These are phyloP conservation scores for Drymonia ruficornis DNA, from an alignment of 2,888 invertebrate species.

Conservation along the genomic window DNA sequence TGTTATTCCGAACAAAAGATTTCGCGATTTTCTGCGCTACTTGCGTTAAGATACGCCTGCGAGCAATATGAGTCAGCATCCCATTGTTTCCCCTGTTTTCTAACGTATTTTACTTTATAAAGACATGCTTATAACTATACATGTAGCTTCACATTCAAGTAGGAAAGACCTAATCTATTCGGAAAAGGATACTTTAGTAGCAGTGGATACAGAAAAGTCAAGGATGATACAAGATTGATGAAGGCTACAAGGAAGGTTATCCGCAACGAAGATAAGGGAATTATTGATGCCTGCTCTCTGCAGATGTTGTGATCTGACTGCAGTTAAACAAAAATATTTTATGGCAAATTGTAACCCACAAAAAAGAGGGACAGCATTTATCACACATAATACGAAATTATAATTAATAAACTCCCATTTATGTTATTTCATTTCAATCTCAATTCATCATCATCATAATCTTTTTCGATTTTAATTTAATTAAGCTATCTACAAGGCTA, in stretches of 20 bases:
- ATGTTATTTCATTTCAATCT: too few relatives aligned
- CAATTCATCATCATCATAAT: too few relatives aligned
- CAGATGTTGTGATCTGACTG: background rate
- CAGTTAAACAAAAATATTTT: too few relatives aligned
- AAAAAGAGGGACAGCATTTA: too few relatives aligned
- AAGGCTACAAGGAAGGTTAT: conserved; percentile 38
- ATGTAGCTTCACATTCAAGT: conserved; percentile 22
- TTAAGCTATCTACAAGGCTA: too few relatives aligned
- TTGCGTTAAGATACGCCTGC: background rate
- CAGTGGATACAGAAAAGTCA: conserved; percentile 22
- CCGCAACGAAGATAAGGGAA: conserved; percentile 40
- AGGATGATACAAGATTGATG: conserved; percentile 65
- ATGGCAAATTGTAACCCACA: too few relatives aligned
- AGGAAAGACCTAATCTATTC: conserved; percentile 31
- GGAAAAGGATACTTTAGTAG: conserved; percentile 23
- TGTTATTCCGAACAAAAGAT: background rate
- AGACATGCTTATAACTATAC: conserved; percentile 25
- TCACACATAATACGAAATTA: too few relatives aligned
- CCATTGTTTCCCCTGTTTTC: conserved; percentile 7
- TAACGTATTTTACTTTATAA: conserved; percentile 18
- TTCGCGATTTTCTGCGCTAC: background rate
- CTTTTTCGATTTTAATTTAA: too few relatives aligned
- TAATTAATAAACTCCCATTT: too few relatives aligned
- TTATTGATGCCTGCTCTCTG: background rate
- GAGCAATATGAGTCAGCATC: conserved; percentile 4